Evolutionary conservation across 1,140 invertebrate genomes (phyloP).

Genomic region (Leptoteleia sp.): DNA sequence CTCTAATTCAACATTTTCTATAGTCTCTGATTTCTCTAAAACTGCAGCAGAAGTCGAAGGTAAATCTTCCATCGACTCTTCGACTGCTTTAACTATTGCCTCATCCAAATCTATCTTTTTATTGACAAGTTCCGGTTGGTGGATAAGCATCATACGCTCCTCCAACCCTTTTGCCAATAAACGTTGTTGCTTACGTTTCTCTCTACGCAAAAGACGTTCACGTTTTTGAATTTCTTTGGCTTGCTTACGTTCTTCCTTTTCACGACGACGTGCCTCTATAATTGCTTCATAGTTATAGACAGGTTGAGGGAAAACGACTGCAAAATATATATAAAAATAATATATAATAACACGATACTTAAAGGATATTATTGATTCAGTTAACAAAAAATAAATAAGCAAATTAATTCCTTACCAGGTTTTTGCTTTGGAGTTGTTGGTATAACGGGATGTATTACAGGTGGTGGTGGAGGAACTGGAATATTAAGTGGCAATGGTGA

Average conservation of each 20-base stretch:
- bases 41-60: slow-evolving; percentile 44
- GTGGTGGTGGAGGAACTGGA: slow-evolving; percentile 69
- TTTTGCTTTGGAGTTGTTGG: slow-evolving; percentile 26
- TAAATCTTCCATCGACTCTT: slow-evolving; percentile 3
- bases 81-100: slow-evolving; percentile 18
- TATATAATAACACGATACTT: too few species aligned
- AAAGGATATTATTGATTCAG: slow-evolving; percentile 5
- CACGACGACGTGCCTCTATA: slow-evolving; percentile 74
- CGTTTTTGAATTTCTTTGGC: slow-evolving; percentile 72
- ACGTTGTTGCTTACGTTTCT: slow-evolving; percentile 71
- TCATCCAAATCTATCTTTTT: slow-evolving; percentile 36
- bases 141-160: slow-evolving; percentile 55
- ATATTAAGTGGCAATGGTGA: slow-evolving; percentile 61
- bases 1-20: slow-evolving; percentile 54
- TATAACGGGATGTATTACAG: slow-evolving; percentile 50
- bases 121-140: slow-evolving; percentile 38
- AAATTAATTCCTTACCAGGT: slow-evolving; percentile 55
- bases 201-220: slow-evolving; percentile 70
- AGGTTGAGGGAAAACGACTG: slow-evolving; percentile 70
- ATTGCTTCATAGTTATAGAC: slow-evolving; percentile 80
- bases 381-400: not conserved
- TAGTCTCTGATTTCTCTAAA: slow-evolving; percentile 42
- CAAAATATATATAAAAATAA: too few species aligned
- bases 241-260: slow-evolving; percentile 77
- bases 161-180: slow-evolving; percentile 69